Evolutionary conservation across 2,797 vertebrate genomes (phyloP).

Genomic region (Erpetoichthys calabaricus): DNA sequence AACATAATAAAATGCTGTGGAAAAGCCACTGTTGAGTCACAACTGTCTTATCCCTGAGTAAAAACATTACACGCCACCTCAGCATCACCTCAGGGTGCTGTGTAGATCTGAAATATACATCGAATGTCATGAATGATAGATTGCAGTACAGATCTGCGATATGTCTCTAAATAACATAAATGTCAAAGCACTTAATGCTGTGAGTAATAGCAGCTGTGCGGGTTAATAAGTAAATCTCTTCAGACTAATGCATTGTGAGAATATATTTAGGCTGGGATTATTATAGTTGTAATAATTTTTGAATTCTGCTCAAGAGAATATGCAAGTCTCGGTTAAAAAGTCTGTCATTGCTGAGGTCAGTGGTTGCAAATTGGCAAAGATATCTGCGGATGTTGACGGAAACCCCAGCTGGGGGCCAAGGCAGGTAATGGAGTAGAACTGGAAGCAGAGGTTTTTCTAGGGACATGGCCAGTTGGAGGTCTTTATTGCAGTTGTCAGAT

Average conservation of each 20-base stretch:
- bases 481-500: conserved; percentile 6
- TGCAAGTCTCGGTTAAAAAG: conserved; percentile 1
- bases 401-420: not conserved
- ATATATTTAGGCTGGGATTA: not conserved
- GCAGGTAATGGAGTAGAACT: not conserved
- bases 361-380: conserved; percentile 1
- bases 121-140: not conserved
- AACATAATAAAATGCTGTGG: too few species aligned
- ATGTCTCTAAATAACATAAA: not conserved
- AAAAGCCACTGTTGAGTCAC: too few species aligned
- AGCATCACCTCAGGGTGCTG: too few species aligned
- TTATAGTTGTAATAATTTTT: not conserved
- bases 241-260: not conserved
- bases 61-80: too few species aligned
- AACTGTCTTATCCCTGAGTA: too few species aligned
- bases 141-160: not conserved
- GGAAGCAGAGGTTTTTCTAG: conserved; percentile 6
- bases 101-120: too few species aligned
- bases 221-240: not conserved
- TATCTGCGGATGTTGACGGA: not conserved
- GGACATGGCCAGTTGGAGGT: not conserved
- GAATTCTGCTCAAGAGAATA: conserved; percentile 2
- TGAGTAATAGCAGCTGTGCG: not conserved
- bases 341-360: conserved; percentile 10
- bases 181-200: not conserved